Base-by-base conservation (phyloP, 2,113 vertebrate species). In the Machaerirhynchus nigripectus region DNA sequence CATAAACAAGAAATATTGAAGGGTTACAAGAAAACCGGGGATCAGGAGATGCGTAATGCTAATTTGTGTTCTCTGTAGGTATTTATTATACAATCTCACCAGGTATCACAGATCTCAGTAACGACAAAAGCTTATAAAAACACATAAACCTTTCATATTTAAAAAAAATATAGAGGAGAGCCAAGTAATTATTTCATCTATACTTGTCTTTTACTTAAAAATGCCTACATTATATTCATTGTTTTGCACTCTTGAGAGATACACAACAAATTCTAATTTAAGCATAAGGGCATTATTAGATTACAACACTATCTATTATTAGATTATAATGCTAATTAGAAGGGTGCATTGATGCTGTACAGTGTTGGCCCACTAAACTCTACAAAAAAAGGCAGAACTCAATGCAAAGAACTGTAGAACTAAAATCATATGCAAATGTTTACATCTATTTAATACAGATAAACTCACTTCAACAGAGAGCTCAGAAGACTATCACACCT, bases 331-430 rank as follows among this genome's bases (percentile, higher is more conserved):
- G 24, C 47, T 30, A 46, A 65, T 46, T 64, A 56, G 46, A 70
- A 87, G 12, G 31, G 23, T 42, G 13, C 8, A 44, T 40, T 78
- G 31, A n/a, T 53, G n/a, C 27, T 26, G n/a, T 39, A 21, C 4
- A 23, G 18, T 2, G 0, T 1, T 73, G n/a, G 11, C 20, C 15
- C 33, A 56, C 1, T 30, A 15, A 50, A 23, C 11, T 37, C 35
- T 37, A 35, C 19, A 27, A 27, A 60, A 60, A 47, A 20, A 3
- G 11, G 37, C 52, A 42, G 20, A 83, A 33, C 6, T 52, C 42
- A 60, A 71, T 44, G 18, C 24, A 61, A 53, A 65, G n/a, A 74
- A 55, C 19, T 33, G 42, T 1, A 75, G 23, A 81, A 68, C 11
- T 44, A 24, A 77, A 93, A 55, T 13, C 4, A 22, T 15, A 59